Conservation (phyloP, 2,888 invertebrate genomes). For the Macropis europaea region DNA sequence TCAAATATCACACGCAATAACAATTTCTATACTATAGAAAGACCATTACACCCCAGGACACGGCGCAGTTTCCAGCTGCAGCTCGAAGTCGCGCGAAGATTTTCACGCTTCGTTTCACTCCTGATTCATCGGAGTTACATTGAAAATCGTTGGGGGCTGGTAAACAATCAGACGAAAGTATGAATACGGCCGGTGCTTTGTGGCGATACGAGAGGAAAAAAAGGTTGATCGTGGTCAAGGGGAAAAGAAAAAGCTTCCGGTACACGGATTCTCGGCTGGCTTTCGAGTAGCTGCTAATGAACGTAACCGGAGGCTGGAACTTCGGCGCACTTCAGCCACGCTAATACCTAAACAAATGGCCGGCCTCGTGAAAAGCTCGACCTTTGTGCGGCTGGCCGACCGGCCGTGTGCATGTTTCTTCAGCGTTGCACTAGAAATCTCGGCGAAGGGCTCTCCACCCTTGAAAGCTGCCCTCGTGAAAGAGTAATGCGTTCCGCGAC, state of each 20-base stretch:
- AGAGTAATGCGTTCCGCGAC: slow-evolving; percentile 31
- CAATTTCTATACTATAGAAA: no score
- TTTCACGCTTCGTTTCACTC: slow-evolving; percentile 47
- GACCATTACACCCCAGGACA: no score
- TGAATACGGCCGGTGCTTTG: not conserved
- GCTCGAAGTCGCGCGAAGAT: slow-evolving; percentile 33
- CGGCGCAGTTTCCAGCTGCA: slow-evolving; percentile 31
- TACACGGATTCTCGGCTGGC: slow-evolving; percentile 23
- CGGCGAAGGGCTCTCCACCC: slow-evolving; percentile 23
- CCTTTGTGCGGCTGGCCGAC: slow-evolving; percentile 14
- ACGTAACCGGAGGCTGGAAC: slow-evolving; percentile 37
- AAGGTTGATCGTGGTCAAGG: slow-evolving; percentile 6
- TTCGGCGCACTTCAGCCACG: slow-evolving; percentile 31
- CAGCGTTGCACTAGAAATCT: slow-evolving; percentile 36
- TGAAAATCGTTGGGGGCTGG: not conserved
- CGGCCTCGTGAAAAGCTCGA: slow-evolving; percentile 31
- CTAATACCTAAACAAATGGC: slow-evolving; percentile 56
- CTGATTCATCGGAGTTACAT: not conserved
- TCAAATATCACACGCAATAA: no score
- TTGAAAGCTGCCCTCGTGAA: slow-evolving; percentile 35
- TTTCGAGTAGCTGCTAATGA: slow-evolving; percentile 56
- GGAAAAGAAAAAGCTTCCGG: slow-evolving; percentile 33
- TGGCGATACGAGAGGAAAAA: not conserved
- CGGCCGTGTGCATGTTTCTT: slow-evolving; percentile 6
- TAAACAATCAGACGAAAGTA: no score